Conservation (phyloP, 2,113 vertebrate species). For the Podarcis raffonei region DNA sequence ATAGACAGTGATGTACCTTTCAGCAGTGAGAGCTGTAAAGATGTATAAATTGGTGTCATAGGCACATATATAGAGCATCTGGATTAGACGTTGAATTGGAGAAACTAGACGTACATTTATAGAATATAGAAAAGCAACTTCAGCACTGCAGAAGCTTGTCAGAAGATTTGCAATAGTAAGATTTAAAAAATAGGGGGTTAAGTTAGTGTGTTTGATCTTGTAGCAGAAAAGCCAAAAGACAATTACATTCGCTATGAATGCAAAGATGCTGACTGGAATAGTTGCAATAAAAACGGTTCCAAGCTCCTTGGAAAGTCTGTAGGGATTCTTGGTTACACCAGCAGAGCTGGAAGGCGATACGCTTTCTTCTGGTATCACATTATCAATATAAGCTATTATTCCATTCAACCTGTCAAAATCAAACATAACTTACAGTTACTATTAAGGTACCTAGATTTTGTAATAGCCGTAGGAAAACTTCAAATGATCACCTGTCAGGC, state of each 20-base stretch:
- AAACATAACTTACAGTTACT: background rate
- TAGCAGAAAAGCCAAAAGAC: conserved; percentile 27
- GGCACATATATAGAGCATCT: background rate
- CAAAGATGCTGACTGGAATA: background rate
- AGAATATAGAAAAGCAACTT: background rate
- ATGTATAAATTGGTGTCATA: conserved; percentile 17
- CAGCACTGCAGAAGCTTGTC: background rate
- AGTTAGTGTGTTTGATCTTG: conserved; percentile 15
- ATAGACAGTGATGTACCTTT: background rate
- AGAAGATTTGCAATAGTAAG: background rate
- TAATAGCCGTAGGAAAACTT: background rate
- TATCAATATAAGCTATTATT: background rate
- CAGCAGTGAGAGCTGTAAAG: background rate
- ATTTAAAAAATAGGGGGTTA: background rate
- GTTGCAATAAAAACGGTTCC: background rate
- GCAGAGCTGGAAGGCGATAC: background rate
- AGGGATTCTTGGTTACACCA: background rate
- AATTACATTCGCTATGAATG: background rate
- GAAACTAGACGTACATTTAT: background rate
- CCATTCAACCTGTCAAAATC: conserved; percentile 13
- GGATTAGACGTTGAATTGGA: fast-evolving
- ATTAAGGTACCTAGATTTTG: background rate
- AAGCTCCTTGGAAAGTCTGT: too few relatives aligned
- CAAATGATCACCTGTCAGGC: background rate
- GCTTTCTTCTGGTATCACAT: background rate